phyloP scores from a whole-genome alignment of 2,797 vertebrate genomes.

The Myotis daubentonii region DNA sequence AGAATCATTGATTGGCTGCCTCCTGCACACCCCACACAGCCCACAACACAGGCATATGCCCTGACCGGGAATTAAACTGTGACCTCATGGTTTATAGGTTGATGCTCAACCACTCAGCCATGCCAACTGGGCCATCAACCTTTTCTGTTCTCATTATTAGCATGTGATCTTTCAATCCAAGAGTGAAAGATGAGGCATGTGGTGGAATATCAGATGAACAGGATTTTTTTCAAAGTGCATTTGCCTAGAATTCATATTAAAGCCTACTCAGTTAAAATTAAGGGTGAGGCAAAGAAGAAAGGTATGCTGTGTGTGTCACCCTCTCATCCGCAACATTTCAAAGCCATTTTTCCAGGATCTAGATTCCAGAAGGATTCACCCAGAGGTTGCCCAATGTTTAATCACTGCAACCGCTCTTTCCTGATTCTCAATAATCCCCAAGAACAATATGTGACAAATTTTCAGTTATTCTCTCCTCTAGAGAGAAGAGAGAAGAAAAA shows the following conservation, averaged over 20 bases:
- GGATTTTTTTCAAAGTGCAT: background rate
- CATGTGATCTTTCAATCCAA: background rate
- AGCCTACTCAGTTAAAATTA: background rate
- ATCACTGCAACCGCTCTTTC: background rate
- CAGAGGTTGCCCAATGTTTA: background rate
- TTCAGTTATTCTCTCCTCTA: background rate
- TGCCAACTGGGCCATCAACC: background rate
- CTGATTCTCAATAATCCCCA: background rate
- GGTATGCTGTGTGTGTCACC: rapidly evolving
- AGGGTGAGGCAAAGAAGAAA: background rate
- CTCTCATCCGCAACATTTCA: background rate
- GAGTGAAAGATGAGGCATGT: background rate
- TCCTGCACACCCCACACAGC: no score
- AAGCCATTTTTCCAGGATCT: background rate
- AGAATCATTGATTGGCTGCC: no score
- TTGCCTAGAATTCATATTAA: background rate
- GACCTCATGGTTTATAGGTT: no score
- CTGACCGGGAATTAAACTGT: no score
- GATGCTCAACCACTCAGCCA: no score
- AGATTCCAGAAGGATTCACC: background rate
- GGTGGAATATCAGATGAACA: background rate
- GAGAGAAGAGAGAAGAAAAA: background rate
- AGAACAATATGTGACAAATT: background rate
- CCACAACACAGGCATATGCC: no score
- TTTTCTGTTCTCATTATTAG: background rate